Evolutionary conservation across 2,797 vertebrate genomes (phyloP), one percentile per base, ranked within the genome.

Genomic region (Orestias chungarensis): DNA sequence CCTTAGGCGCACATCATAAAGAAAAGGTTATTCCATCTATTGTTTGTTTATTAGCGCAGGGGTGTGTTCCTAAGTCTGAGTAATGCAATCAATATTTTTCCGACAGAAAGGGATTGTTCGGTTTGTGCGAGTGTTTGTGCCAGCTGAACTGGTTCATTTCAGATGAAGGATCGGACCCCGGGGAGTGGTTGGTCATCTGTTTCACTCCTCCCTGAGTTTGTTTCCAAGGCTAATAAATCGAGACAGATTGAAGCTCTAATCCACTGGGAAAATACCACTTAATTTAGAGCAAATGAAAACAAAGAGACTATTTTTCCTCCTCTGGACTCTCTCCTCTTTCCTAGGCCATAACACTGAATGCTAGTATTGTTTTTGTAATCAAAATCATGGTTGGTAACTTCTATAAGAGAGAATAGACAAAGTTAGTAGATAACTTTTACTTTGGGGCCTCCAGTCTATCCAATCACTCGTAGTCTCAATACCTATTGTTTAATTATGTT

Each of bases 251-350:
- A 88, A 85, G 74, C 70, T 79, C 44, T 46, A 72, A 65, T 64
- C 72, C 70, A 27, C 46, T 6, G 77, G 85, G 83, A 50, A 84
- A 85, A 84, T 69, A 72, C n/a, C 73, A 81, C 89, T 91, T 90
- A 85, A 86, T 87, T 86, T 79, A 82, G 64, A 82, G 72, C 75
- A 85, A 88, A 88, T 89, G 75, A 85, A 91, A 88, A 89, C 69
- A 86, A 77, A 89, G 64, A 5, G 23, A 72, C 7, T 43, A 67
- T 43, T 59, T 64, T 68, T 54, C 66, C 62, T 75, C 43, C 57
- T 43, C 74, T 44, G 6, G 40, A 10, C 72, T 80, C 27, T 44
- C 40, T 73, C 52, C 27, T 72, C 68, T 12, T 40, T 61, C 20
- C 38, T 61, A 11, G 4, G 35, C 40, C 11, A 38, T 38, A 61